Conservation (phyloP, 2,888 invertebrate genomes). For the Eupithecia abbreviata region DNA sequence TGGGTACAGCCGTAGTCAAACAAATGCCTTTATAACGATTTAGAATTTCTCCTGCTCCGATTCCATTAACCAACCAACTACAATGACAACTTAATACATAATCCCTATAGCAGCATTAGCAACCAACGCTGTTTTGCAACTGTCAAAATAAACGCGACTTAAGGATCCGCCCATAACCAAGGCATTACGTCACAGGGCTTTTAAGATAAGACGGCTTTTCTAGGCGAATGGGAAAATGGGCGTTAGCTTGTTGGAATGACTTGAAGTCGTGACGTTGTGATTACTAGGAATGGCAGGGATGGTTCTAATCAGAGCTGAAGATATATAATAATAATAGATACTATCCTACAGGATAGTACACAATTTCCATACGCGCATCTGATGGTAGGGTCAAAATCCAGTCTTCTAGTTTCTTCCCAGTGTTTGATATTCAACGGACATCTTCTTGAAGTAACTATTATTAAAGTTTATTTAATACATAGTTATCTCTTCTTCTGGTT, state of each 20-base stretch:
- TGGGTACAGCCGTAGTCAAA: background rate
- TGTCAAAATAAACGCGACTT: slow-evolving; percentile 35
- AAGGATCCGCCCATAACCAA: slow-evolving; percentile 32
- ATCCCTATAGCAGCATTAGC: slow-evolving; percentile 28
- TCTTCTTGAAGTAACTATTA: background rate
- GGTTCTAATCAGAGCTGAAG: background rate
- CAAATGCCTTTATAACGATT: background rate
- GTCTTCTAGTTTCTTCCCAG: background rate
- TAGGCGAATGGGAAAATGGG: slow-evolving; percentile 40
- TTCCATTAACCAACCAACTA: background rate
- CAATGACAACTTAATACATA: background rate
- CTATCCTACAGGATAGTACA: background rate
- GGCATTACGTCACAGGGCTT: slow-evolving; percentile 41
- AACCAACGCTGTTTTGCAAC: slow-evolving; percentile 29
- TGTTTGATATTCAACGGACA: background rate
- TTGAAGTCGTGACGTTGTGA: background rate
- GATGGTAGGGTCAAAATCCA: background rate
- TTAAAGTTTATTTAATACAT: no score
- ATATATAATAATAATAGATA: no score
- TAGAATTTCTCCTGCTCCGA: background rate
- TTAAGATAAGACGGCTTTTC: slow-evolving; percentile 41
- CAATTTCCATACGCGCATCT: background rate
- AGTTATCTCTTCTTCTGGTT: no score
- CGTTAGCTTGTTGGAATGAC: slow-evolving; percentile 31
- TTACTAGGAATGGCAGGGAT: background rate